Evolutionary conservation across 2,113 vertebrate genomes (phyloP), one percentile per base, ranked within the genome.

Genomic region (Nothoprocta perdicaria): DNA sequence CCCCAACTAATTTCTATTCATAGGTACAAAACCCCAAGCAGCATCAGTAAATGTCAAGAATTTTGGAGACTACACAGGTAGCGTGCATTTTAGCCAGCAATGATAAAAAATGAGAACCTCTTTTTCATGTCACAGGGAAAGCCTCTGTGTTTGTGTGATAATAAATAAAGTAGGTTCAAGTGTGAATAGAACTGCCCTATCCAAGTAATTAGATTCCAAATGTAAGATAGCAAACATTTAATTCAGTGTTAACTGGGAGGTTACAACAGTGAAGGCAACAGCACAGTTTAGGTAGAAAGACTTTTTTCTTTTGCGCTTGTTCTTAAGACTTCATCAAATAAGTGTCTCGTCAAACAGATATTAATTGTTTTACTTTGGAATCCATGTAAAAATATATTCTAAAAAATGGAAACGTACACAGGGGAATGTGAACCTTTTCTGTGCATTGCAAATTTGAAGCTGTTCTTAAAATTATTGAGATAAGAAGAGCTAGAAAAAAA

Each of bases 171-270:
- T 63, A 89, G 57, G 17, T 50, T 24, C 21, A 91, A 89, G 33
- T 63, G 55, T n/a, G 65, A 89, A 85, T 26, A 79, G 6, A 40
- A 80, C n/a, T 8, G 55, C 16, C 15, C 46, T 89, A 43, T 46
- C 78, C 71, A 31, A 27, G 35, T 87, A 80, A 92, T 57, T 67
- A 80, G 50, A 77, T 18, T 50, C 66, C 61, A 48, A 60, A 45
- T 27, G 1, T 31, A 80, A 81, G 48, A 80, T 1, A 89, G 80
- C 57, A 91, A 94, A 86, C 57, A 83, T 72, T 89, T 69, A 67
- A 86, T 89, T 62, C 89, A 85, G 89, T 80, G 48, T 48, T 89
- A 91, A 38, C 77, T 78, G 22, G 17, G 19, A 83, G 84, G 74
- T 83, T 41, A 33, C 21, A 80, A 52, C 35, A 80, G 3, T 63